phyloP scores from a whole-genome alignment of 2,113 vertebrate species.

The Bubo blakistoni region DNA sequence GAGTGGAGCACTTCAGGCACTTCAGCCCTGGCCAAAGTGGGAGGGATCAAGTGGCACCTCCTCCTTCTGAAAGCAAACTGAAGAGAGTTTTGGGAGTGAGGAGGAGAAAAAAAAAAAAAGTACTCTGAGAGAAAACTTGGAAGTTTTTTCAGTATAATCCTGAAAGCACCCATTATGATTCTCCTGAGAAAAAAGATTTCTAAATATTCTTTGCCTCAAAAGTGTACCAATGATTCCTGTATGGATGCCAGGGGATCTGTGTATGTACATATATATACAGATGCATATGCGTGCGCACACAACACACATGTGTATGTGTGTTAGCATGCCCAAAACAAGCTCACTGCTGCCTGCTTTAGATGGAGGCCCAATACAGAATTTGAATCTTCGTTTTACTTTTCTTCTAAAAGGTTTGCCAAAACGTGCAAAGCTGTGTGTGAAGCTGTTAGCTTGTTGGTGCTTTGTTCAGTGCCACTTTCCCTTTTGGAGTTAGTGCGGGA shows the following conservation, averaged over 20 bases:
- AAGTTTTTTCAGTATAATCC: background rate
- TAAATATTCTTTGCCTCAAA: background rate
- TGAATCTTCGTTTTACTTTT: background rate
- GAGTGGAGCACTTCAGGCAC: background rate
- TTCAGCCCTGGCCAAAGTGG: background rate
- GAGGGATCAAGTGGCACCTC: background rate
- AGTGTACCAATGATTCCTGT: background rate
- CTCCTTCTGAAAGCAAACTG: background rate
- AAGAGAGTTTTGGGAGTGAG: background rate
- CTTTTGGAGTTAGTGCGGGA: background rate
- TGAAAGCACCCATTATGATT: background rate
- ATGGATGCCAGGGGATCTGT: background rate
- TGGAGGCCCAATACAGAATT: background rate
- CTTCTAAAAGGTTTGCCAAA: background rate
- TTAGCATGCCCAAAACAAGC: background rate
- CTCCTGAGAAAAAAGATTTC: background rate
- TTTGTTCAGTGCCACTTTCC: background rate
- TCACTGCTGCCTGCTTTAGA: background rate
- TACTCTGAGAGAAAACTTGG: background rate
- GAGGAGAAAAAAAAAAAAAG: background rate
- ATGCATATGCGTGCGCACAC: fast-evolving
- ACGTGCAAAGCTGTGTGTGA: background rate
- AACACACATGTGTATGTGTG: fast-evolving
- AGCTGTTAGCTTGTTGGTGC: background rate
- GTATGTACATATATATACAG: background rate